Conservation (phyloP, 2,797 vertebrate genomes). For the Prionace glauca region DNA sequence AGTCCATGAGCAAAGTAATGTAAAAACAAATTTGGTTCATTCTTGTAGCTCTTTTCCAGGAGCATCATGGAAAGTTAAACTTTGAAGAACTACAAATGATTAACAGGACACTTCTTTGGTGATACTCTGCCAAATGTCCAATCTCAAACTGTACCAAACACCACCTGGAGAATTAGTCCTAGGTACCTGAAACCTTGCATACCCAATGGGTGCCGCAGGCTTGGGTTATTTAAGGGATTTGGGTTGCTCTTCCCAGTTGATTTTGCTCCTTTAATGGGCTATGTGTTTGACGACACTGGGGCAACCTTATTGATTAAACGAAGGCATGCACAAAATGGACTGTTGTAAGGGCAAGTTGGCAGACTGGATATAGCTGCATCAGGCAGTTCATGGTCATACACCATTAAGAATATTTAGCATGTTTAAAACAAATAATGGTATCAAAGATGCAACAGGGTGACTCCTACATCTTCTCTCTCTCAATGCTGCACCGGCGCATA, state of each 20-base stretch:
- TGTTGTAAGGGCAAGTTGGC: neutral
- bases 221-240: neutral
- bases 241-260: neutral
- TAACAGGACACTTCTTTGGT: neutral
- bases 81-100: neutral
- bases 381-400: neutral
- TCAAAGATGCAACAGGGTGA: neutral
- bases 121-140: neutral
- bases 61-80: constrained; percentile 20
- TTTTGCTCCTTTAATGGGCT: neutral
- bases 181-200: neutral
- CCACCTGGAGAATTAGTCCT: neutral
- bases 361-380: neutral
- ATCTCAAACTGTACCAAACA: neutral
- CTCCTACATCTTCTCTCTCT: neutral
- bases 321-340: neutral
- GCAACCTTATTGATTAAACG: neutral
- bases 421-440: neutral
- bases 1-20: neutral
- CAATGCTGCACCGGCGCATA: neutral
- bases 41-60: neutral
- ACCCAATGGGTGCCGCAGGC: neutral
- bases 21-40: neutral
- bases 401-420: neutral
- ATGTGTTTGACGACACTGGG: neutral